A percentile compares a stretch with the other conserved stretches of the same genome.
Conservation (phyloP, 2,888 invertebrate species). For the Pelosia muscerda region DNA sequence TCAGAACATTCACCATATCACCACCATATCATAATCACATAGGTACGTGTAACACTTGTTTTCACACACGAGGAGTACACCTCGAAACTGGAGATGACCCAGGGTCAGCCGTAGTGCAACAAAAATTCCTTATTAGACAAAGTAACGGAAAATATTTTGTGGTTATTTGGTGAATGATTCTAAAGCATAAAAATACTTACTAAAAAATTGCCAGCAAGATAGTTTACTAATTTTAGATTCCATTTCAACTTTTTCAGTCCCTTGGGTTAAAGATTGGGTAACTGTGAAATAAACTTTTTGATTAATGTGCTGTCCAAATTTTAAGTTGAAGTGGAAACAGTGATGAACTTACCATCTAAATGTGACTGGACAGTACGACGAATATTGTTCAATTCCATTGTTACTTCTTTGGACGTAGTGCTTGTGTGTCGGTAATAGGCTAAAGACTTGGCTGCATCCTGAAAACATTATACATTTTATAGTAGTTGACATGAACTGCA, state of each 20-base stretch:
- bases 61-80: too few relatives aligned
- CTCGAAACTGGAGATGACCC: too few relatives aligned
- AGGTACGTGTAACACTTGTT: too few relatives aligned
- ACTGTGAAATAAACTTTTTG: neutral
- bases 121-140: too few relatives aligned
- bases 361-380: slow-evolving; percentile 9
- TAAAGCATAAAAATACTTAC: neutral
- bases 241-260: neutral
- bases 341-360: slow-evolving; percentile 11
- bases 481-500: neutral
- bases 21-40: too few relatives aligned
- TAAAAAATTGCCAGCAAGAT: slow-evolving; percentile 7
- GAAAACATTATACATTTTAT: slow-evolving; percentile 20
- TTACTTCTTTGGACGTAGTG: slow-evolving; percentile 57
- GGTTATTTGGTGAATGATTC: too few relatives aligned
- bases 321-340: neutral
- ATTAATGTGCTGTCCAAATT: neutral
- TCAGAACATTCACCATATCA: too few relatives aligned
- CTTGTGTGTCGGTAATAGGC: slow-evolving; percentile 65
- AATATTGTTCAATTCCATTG: slow-evolving; percentile 12
- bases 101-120: too few relatives aligned
- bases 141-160: too few relatives aligned
- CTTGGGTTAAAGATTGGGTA: neutral
- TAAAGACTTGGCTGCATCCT: slow-evolving; percentile 70
- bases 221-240: neutral